Evolutionary conservation across 2,797 vertebrate species (phyloP).

Genomic region (Eidolon dupreanum): DNA sequence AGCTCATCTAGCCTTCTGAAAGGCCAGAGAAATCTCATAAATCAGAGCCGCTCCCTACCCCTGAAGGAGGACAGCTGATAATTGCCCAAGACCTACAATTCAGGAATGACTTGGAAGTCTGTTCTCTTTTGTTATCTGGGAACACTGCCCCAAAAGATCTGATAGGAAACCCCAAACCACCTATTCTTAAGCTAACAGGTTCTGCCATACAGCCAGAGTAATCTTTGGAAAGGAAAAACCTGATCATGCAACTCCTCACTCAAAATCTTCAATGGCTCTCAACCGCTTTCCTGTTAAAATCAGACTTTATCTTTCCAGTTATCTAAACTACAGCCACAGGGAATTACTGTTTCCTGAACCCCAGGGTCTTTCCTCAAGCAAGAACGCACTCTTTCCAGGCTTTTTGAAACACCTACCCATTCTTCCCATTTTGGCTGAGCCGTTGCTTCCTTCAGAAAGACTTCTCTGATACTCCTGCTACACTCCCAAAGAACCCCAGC

Average conservation of each 20-base stretch:
- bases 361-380: background rate
- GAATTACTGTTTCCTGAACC: background rate
- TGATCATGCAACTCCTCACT: background rate
- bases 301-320: background rate
- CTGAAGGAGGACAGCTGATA: background rate
- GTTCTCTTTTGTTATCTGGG: background rate
- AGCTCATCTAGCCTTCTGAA: background rate
- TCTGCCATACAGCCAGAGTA: background rate
- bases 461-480: background rate
- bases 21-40: background rate
- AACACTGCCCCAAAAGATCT: constrained; percentile 22
- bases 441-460: background rate
- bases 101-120: background rate
- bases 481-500: background rate
- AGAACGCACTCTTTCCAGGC: background rate
- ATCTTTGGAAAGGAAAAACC: background rate
- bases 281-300: constrained; percentile 16
- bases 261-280: background rate
- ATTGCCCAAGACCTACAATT: background rate
- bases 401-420: background rate
- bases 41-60: background rate
- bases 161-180: background rate
- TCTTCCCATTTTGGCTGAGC: background rate
- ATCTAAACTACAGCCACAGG: background rate
- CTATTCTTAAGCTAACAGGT: background rate